Base-by-base conservation (phyloP, 1,140 invertebrate genomes). In the Danaus melanippus region DNA sequence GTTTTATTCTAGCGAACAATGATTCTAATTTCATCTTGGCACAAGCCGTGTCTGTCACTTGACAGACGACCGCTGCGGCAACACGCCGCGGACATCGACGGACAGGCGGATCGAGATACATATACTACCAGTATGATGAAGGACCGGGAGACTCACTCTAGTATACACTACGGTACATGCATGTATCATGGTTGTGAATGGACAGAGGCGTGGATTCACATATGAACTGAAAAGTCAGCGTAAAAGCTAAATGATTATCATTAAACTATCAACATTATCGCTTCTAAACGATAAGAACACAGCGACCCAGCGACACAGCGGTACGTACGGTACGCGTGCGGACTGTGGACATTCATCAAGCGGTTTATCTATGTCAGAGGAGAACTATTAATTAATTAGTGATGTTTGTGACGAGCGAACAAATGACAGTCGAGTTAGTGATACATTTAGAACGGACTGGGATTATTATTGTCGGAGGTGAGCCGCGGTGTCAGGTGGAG, bases 11-110 rank as follows among this genome's bases (percentile, higher is more conserved):
- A 68, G 67, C 63, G 64, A 64, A 58, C 64, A 75, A 70, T 71
- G 50, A 67, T 65, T 67, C 73, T 76, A 79, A 79, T 74, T 76
- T 71, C 55, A 79, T 74, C 72, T 79, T 79, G 76, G 76, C 76
- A 78, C 50, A 58, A 61, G 62, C 53, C 55, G 49, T 60, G 52
- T 32, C 58, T 50, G 43, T 39, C 46, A 56, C 44, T 53, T 53
- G 46, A 51, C 53, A 41, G 56, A 42, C 48, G 42, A 47, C 44
- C 47, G 44, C 21, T 32, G 49, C 47, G 51, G 58, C 58, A 21
- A 60, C 9, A 52, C 53, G 15, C 15, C 15, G 15, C 15, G 15
- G 15, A 15, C 15, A 3, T 15, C 15, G 21, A 32, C 2, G 2
- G 21, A 8, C 21, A 32, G 21, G 3, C 21, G 21, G 21, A 32